A percentile compares a stretch with the other conserved stretches of the same genome.
Evolutionary conservation across 1,140 invertebrate genomes (phyloP).

Genomic region (Potamilus streckersoni): DNA sequence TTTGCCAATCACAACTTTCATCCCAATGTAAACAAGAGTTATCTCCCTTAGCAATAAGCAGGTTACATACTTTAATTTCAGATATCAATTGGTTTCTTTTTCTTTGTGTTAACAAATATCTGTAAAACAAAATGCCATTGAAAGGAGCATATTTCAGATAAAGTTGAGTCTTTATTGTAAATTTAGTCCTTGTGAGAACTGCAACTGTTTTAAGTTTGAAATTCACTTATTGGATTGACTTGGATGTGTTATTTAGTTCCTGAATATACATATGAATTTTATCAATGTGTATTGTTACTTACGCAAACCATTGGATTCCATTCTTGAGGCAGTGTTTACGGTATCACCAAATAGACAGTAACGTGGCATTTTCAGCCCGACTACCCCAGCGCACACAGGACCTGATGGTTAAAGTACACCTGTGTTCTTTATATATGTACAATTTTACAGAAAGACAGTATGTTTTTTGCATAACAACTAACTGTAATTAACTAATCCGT

Average conservation of each 20-base stretch:
- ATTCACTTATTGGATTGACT: neutral
- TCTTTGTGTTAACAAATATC: neutral
- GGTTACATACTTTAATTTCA: no score
- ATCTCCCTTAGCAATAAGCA: no score
- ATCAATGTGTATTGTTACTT: constrained; percentile 16
- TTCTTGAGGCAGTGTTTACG: constrained; percentile 92
- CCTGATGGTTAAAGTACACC: constrained; percentile 70
- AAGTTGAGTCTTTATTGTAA: neutral
- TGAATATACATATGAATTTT: neutral
- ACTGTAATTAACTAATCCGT: neutral
- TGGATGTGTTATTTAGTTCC: neutral
- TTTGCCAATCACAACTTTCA: no score
- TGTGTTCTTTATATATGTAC: neutral
- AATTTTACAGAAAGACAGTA: neutral
- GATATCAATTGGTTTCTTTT: no score
- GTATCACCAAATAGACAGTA: constrained; percentile 89
- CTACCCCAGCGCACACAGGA: constrained; percentile 92
- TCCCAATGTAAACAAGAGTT: no score
- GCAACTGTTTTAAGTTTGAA: neutral
- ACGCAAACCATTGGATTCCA: constrained; percentile 93
- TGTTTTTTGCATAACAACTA: neutral
- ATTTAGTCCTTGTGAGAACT: neutral
- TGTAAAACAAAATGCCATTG: neutral
- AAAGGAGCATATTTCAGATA: neutral
- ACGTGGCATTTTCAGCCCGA: constrained; percentile 91